Evolutionary conservation across 2,797 vertebrate genomes (phyloP).

Genomic region (Petrocephalus schoutedeni): DNA sequence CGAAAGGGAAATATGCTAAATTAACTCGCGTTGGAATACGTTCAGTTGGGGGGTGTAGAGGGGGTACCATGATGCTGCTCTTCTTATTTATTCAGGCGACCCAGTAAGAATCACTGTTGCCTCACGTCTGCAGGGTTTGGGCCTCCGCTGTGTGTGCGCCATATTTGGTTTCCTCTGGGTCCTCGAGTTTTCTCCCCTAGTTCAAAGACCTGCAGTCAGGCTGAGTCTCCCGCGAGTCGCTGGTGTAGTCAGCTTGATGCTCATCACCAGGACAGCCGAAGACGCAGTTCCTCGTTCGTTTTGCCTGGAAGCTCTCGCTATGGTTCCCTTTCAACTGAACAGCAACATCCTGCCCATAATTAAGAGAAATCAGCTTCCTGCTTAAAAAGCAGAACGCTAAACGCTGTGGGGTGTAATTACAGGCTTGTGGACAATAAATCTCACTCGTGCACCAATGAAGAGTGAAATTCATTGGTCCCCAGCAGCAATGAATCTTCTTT

Average conservation of each 20-base stretch:
- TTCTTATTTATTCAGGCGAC: neutral
- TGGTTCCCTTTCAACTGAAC: slow-evolving; percentile 15
- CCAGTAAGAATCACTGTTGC: neutral
- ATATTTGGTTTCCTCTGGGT: neutral
- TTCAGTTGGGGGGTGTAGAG: neutral
- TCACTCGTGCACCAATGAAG: neutral
- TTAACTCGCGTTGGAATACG: neutral
- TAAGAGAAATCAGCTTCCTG: neutral
- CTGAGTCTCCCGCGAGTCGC: neutral
- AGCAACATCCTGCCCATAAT: slow-evolving; percentile 1
- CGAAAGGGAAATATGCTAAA: neutral
- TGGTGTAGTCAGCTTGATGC: neutral
- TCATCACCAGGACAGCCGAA: neutral
- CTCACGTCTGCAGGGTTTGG: neutral
- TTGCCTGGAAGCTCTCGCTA: neutral
- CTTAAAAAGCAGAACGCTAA: neutral
- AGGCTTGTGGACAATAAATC: neutral
- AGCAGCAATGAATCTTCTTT: neutral
- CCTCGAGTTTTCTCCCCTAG: neutral
- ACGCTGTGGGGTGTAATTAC: neutral
- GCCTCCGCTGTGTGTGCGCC: neutral
- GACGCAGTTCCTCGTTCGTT: neutral
- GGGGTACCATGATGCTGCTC: neutral
- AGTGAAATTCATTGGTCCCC: neutral
- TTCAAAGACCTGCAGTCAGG: neutral